Base-by-base conservation (phyloP, 2,888 invertebrate genomes). In the Drosophila atripex region DNA sequence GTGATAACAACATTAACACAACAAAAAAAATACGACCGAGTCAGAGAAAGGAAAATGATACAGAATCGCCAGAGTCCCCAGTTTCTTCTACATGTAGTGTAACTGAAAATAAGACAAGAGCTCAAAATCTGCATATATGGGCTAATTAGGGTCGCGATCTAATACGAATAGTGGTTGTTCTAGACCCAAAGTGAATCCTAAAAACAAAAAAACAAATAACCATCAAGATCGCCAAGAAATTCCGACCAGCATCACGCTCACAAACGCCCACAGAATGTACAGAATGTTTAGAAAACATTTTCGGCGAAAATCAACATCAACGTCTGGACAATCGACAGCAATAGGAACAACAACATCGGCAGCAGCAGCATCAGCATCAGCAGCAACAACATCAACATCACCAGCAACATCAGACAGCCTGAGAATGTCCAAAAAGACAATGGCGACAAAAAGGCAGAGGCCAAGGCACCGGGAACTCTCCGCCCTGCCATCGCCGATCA, bases 281-380 rank as follows among this genome's bases (percentile, higher is more conserved):
- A 91, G 89, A 91, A 90, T 91, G 91, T 91, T 90, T 85, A 90
- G 89, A 78, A 90, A 91, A 90, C 90, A 91, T 87, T 90, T 89
- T 87, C 90, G 91, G 73, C 89, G 91, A 89, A 91, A 90, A 91
- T 84, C 86, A 73, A 73, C 88, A 75, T 21, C 52, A 53, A 21
- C 49, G 45, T 14, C 35, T 54, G 45, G 39, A 41, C 39, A 68
- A 45, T 21, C 49, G 46, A 63, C 74, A 55, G 38, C 43, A 56
- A n/a, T 46, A 54, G 30, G n/a, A 35, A n/a, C 35, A 35, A n/a
- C 35, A 35, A 35, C 28, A 28, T 28, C 28, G 7, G 25, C 25
- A 55, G 28, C 39, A 38, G 7, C 38, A n/a, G 11, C 38, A 35
- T 5, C 35, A 46, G 12, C 65, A 39, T 9, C 45, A 58, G 43